Base-by-base conservation (phyloP, 2,888 invertebrate genomes). In the Drosophila merina region DNA sequence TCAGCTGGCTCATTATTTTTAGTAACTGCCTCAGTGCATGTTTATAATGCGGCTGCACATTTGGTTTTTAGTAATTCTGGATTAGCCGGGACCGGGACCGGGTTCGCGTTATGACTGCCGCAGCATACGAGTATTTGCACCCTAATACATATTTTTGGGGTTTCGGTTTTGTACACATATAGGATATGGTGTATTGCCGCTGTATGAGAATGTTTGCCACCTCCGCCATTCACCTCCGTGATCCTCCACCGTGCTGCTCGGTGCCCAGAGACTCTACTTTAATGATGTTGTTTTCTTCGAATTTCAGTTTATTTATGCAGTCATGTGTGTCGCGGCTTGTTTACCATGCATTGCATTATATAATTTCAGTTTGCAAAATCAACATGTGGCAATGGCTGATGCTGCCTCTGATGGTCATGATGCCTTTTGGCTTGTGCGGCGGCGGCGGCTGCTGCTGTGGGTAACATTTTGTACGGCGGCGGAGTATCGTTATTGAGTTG, bases 21-120 rank as follows among this genome's bases (percentile, higher is more conserved):
- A 47, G 55, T 56, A 42, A 51, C 31, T 54, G 62, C 51, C 64
- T 54, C 48, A 50, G 56, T 81, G 74, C 62, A 74, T 76, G 71
- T 72, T 67, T 72, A 77, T 71, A 70, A 68, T 75, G 73, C 48
- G 74, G 68, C 72, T 69, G 71, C 68, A 69, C 66, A 71, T 78
- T 81, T 76, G 70, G 64, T 67, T 83, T 84, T 84, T 78, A 74
- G 84, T 83, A 86, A 86, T 86, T 80, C 76, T 67, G 74, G 66
- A 83, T 72, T 72, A 60, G 63, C 57, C 64, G 40, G 52, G 36
- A n/a, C 5, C n/a, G 5, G 36, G 6, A n/a, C 5, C n/a, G 5
- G 36, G 6, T 33, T 33, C 33, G 10, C 7, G 36, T n/a, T 20
- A 30, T 31, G 28, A 5, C 28, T 9, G 14, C 31, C 26, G 36